Percentiles rank a stretch among this genome's conserved stretches.
phyloP scores from a whole-genome alignment of 2,113 vertebrate genomes.

The Coptodon bakossiorum region DNA sequence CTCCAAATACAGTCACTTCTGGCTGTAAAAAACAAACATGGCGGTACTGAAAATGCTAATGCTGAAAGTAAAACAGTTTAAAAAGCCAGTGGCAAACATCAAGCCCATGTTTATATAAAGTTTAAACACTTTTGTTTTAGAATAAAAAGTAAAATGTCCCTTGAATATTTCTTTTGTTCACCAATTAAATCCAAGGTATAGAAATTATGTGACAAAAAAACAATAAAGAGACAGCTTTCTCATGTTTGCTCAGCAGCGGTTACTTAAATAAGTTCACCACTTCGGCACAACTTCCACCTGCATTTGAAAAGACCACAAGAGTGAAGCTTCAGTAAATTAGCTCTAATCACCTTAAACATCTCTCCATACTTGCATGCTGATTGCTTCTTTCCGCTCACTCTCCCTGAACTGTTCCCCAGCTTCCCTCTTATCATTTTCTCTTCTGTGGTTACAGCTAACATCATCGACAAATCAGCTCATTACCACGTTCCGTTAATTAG shows the following conservation, averaged over 20 bases:
- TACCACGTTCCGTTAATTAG: slow-evolving; percentile 25
- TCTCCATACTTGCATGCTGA: not conserved
- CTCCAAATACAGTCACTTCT: not conserved
- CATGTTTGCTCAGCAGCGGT: not conserved
- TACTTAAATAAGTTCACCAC: not conserved
- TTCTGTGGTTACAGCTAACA: not conserved
- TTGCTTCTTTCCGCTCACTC: not conserved
- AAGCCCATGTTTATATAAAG: not conserved
- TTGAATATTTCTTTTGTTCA: not conserved
- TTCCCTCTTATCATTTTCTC: not conserved
- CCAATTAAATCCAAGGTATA: not conserved
- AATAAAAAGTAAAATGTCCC: not conserved
- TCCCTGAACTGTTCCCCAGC: not conserved
- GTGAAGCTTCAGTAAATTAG: not conserved
- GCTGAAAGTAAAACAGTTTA: not conserved
- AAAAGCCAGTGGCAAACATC: not conserved
- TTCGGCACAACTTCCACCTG: not conserved
- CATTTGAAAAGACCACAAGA: not conserved
- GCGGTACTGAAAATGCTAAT: not conserved
- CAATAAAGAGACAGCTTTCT: not conserved
- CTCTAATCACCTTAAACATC: not conserved
- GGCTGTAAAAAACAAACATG: not conserved
- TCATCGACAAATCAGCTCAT: slow-evolving; percentile 19
- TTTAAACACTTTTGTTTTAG: not conserved
- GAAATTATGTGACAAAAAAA: not conserved